A percentile compares a stretch with the other conserved stretches of the same genome.
Evolutionary conservation across 2,888 invertebrate genomes (phyloP).

Genomic region (Allygus modestus): DNA sequence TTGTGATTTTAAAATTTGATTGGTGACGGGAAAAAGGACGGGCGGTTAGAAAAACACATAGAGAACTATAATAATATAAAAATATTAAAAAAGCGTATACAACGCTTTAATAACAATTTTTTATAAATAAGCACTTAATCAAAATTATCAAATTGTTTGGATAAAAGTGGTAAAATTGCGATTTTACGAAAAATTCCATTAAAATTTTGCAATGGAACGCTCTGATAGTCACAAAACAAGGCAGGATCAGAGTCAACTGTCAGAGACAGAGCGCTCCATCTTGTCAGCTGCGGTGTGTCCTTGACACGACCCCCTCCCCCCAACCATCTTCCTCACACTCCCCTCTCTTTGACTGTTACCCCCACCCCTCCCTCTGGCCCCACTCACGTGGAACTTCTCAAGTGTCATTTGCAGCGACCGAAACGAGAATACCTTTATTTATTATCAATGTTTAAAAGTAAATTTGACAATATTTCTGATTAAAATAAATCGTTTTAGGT

Average conservation of each 20-base stretch:
- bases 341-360: not conserved
- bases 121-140: too few relatives aligned
- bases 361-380: not conserved
- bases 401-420: not conserved
- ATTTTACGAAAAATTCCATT: not conserved
- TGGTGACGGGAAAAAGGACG: too few relatives aligned
- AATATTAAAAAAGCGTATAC: too few relatives aligned
- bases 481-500: too few relatives aligned
- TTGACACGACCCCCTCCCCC: constrained; percentile 9
- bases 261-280: not conserved
- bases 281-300: constrained; percentile 1
- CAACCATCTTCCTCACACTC: not conserved
- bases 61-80: too few relatives aligned
- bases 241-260: not conserved
- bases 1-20: too few relatives aligned
- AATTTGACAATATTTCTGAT: too few relatives aligned
- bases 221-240: not conserved
- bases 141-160: too few relatives aligned
- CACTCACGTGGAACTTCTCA: not conserved
- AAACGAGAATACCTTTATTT: not conserved
- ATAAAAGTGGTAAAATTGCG: too few relatives aligned
- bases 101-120: too few relatives aligned
- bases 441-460: too few relatives aligned
- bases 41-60: too few relatives aligned
- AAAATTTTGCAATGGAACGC: not conserved